A percentile compares a stretch with the other conserved stretches of the same genome.
Conservation (phyloP, 2,113 vertebrate genomes). For the Crotophaga sulcirostris region DNA sequence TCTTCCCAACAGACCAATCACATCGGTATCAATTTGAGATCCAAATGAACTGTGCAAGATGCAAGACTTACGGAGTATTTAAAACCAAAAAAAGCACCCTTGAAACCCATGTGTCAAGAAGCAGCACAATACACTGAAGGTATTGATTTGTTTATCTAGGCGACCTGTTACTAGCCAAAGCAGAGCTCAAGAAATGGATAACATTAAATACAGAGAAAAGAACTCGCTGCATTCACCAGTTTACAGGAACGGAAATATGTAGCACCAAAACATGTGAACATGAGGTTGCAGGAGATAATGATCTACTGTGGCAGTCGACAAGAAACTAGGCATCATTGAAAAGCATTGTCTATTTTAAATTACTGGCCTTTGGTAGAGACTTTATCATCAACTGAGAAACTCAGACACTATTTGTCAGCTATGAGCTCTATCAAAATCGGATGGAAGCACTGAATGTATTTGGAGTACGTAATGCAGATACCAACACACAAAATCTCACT, state of each 20-base stretch:
- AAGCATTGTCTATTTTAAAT: neutral
- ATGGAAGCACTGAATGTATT: neutral
- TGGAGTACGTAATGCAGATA: neutral
- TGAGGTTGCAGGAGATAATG: neutral
- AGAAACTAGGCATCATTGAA: neutral
- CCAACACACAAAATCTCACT: neutral
- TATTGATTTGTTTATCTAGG: neutral
- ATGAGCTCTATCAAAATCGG: neutral
- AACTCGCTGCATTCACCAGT: neutral
- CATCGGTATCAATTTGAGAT: neutral
- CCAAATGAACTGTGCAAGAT: neutral
- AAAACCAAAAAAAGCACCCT: neutral
- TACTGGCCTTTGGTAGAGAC: neutral
- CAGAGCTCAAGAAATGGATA: neutral
- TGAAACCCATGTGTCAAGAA: neutral
- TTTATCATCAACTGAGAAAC: neutral
- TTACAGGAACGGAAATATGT: neutral
- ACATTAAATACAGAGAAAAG: neutral
- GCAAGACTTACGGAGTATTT: neutral
- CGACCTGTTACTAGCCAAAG: neutral
- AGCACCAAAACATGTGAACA: neutral
- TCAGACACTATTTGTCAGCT: neutral
- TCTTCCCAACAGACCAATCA: neutral
- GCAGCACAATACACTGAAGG: neutral
- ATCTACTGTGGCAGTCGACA: neutral